A percentile compares a stretch with the other conserved stretches of the same genome.
Conservation (phyloP, 2,797 vertebrate genomes). For the Micrastur ruficollis region DNA sequence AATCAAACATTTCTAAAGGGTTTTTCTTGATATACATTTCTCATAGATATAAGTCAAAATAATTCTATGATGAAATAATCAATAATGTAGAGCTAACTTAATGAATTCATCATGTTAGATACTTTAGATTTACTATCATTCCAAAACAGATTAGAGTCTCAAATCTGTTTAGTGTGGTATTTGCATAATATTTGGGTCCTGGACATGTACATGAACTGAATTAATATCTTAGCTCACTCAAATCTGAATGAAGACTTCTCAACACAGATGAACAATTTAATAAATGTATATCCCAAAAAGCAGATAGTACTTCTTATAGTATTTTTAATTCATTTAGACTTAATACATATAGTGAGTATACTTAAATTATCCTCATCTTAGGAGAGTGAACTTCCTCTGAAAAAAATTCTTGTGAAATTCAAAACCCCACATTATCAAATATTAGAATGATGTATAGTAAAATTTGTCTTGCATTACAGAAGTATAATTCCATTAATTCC, state of each 20-base stretch:
- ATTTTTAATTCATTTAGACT: neutral
- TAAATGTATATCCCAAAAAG: neutral
- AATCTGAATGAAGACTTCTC: neutral
- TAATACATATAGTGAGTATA: neutral
- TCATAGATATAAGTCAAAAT: neutral
- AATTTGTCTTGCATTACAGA: neutral
- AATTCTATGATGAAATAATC: neutral
- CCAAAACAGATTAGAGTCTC: neutral
- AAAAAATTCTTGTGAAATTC: neutral
- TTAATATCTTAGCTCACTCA: neutral
- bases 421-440: neutral
- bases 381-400: neutral
- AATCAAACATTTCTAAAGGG: neutral
- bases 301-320: neutral
- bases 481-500: neutral
- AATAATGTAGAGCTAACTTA: neutral
- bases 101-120: neutral
- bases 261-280: neutral
- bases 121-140: neutral
- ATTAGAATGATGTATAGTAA: neutral
- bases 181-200: neutral
- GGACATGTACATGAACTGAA: neutral
- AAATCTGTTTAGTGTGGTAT: neutral
- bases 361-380: neutral
- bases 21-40: neutral